A percentile compares a stretch with the other conserved stretches of the same genome.
Conservation (phyloP, 1,140 invertebrate genomes). For the Sycophaga agraensis region DNA sequence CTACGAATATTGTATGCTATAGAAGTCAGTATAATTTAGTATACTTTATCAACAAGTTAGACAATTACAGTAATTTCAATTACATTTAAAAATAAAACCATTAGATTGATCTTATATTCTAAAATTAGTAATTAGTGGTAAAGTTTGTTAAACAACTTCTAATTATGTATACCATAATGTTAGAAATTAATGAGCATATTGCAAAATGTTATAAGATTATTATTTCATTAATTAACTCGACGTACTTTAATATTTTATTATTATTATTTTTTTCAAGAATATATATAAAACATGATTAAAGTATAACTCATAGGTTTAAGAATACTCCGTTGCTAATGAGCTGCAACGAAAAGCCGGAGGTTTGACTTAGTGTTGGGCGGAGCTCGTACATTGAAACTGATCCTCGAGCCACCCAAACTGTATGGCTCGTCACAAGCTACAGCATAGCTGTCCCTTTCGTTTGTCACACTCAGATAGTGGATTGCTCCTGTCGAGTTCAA, state of each 20-base stretch:
- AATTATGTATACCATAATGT: too few species aligned
- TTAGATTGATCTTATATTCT: too few species aligned
- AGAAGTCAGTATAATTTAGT: too few species aligned
- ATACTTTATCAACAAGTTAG: too few species aligned
- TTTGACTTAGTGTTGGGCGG: slow-evolving; percentile 40
- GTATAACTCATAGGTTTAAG: too few species aligned
- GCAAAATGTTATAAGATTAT: background rate
- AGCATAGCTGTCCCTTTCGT: slow-evolving; percentile 44
- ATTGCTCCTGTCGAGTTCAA: slow-evolving; percentile 38
- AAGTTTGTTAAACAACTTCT: too few species aligned
- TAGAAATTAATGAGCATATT: background rate
- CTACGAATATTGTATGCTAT: too few species aligned
- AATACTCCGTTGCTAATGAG: slow-evolving; percentile 36
- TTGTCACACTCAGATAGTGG: slow-evolving; percentile 43
- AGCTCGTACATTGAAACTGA: slow-evolving; percentile 42
- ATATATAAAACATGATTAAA: background rate
- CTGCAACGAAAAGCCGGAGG: slow-evolving; percentile 42
- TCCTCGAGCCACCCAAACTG: slow-evolving; percentile 41
- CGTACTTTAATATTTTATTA: background rate
- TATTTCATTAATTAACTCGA: background rate
- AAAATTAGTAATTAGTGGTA: too few species aligned
- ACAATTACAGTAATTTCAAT: too few species aligned
- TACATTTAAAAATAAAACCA: too few species aligned
- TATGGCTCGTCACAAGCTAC: slow-evolving; percentile 46
- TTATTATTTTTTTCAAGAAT: background rate